A percentile compares a stretch with the other conserved stretches of the same genome.
These are phyloP conservation scores for Pammene fasciana DNA, from an alignment of 2,888 invertebrate genomes.

Conservation along the genomic window DNA sequence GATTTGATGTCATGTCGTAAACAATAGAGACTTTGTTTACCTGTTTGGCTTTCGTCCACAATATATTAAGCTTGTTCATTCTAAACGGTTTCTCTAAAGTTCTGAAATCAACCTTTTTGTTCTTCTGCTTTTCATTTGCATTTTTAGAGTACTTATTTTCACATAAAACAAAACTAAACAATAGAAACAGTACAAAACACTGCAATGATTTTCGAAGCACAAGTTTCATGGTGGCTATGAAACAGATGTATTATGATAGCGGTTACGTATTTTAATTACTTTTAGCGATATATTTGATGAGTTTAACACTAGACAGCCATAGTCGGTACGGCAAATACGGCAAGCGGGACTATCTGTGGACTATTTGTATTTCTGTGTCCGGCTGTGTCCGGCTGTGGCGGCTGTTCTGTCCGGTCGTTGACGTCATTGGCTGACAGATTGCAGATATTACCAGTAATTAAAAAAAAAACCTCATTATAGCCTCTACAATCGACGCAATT, in stretches of 20 bases:
- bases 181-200: conserved; percentile 46
- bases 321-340: no score
- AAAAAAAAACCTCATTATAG: no score
- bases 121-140: conserved; percentile 76
- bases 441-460: no score
- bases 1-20: no score
- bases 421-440: no score
- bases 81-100: conserved; percentile 92
- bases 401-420: no score
- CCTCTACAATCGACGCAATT: no score
- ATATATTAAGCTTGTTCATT: conserved; percentile 94
- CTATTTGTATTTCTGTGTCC: no score
- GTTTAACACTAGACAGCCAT: no score
- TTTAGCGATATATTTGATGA: no score
- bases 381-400: no score
- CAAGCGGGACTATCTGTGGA: no score
- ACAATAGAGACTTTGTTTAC: conserved; percentile 73
- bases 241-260: neutral
- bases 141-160: conserved; percentile 87
- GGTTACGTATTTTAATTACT: neutral
- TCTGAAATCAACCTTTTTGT: conserved; percentile 83
- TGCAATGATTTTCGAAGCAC: conserved; percentile 15
- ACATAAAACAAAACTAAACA: conserved; percentile 52
- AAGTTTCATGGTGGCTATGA: conserved; percentile 14
- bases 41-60: conserved; percentile 95